A percentile compares a stretch with the other conserved stretches of the same genome.
These are phyloP conservation scores for Macaca nemestrina DNA, from an alignment of 2,113 vertebrate species.

Conservation along the genomic window DNA sequence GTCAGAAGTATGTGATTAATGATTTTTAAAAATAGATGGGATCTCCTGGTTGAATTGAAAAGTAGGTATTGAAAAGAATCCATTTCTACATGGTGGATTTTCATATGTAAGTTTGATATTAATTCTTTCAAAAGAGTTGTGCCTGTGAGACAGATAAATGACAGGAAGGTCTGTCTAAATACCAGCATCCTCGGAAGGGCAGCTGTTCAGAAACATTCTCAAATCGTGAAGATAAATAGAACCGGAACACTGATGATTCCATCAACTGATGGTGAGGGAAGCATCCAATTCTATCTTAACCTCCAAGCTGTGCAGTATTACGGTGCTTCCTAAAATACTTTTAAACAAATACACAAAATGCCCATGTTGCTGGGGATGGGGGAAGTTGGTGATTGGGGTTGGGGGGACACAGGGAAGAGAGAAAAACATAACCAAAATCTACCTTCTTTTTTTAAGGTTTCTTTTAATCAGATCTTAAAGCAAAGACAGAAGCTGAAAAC, in stretches of 20 bases:
- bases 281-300: constrained; percentile 64
- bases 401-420: not conserved
- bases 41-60: constrained; percentile 74
- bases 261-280: constrained; percentile 32
- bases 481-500: constrained; percentile 52
- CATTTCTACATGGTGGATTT: constrained; percentile 73
- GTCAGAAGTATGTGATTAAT: constrained; percentile 77
- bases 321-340: constrained; percentile 65
- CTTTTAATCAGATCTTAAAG: constrained; percentile 51
- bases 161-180: constrained; percentile 79
- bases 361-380: not conserved
- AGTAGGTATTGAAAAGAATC: constrained; percentile 73
- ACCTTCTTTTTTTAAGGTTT: not conserved
- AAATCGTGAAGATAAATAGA: constrained; percentile 76
- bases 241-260: constrained; percentile 54
- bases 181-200: constrained; percentile 72
- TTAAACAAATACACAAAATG: constrained; percentile 53
- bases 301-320: constrained; percentile 67
- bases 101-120: constrained; percentile 81
- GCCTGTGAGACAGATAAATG: constrained; percentile 80
- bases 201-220: constrained; percentile 77
- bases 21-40: constrained; percentile 74
- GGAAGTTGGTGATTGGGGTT: not conserved
- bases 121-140: constrained; percentile 82
- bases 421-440: constrained; percentile 42